Conservation (phyloP, 2,888 invertebrate species). For the Branchipolynoe longqiensis region DNA sequence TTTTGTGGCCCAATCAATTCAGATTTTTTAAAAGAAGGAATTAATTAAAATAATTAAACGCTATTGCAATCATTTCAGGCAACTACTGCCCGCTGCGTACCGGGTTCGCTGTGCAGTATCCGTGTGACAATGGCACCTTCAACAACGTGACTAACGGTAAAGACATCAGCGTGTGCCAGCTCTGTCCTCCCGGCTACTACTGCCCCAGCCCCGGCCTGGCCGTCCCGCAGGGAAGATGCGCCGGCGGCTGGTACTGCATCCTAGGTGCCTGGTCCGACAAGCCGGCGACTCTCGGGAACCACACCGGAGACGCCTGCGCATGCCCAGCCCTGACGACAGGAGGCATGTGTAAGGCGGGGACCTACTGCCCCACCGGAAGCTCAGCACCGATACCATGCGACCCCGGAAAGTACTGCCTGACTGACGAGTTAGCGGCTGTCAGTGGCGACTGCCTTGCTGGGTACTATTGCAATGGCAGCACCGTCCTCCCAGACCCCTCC, state of each 20-base stretch:
- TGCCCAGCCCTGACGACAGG: constrained; percentile 76
- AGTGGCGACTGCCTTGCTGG: constrained; percentile 77
- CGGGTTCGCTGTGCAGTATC: constrained; percentile 72
- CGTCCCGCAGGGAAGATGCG: constrained; percentile 75
- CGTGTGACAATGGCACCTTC: constrained; percentile 77
- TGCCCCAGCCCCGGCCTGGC: constrained; percentile 74
- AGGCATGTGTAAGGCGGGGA: constrained; percentile 77
- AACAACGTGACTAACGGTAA: constrained; percentile 73
- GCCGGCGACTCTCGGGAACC: constrained; percentile 74
- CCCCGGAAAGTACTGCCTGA: constrained; percentile 75
- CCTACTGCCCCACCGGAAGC: constrained; percentile 78
- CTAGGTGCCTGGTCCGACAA: constrained; percentile 74
- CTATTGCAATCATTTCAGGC: too few species aligned
- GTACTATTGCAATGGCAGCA: constrained; percentile 75
- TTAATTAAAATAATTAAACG: too few species aligned
- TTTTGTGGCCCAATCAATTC: too few species aligned
- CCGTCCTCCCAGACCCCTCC: constrained; percentile 77
- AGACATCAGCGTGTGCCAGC: constrained; percentile 71
- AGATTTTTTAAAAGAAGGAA: too few species aligned
- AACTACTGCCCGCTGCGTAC: constrained; percentile 77
- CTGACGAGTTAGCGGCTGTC: constrained; percentile 72
- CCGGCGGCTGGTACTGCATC: constrained; percentile 77
- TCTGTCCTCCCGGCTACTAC: constrained; percentile 77
- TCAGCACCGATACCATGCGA: constrained; percentile 72
- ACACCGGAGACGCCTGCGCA: constrained; percentile 70